Evolutionary conservation across 2,797 vertebrate species (phyloP), one percentile per base, ranked within the genome.

Genomic region (Chelmon rostratus): DNA sequence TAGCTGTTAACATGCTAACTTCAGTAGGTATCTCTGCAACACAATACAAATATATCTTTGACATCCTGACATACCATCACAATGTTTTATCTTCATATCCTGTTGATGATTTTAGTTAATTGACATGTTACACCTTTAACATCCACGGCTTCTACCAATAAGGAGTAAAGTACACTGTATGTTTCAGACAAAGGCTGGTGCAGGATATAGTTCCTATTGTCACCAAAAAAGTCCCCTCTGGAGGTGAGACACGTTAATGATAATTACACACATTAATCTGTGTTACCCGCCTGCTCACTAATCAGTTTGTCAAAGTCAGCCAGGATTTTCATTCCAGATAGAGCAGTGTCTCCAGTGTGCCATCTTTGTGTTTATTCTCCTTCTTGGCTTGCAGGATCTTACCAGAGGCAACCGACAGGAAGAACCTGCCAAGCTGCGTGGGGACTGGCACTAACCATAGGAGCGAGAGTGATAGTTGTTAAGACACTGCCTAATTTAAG

Each of bases 241-340:
- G 85, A 93, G 85, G 88, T 92, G 84, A 88, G 86, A 87, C 83
- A 78, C 76, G 73, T 80, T 88, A 86, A 81, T 81, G 79, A 88
- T 94, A 94, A 94, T 94, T 94, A 94, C 84, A 91, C 83, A 91
- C 91, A 94, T 94, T 95, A 93, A 94, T 95, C 91, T 81, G 81
- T 91, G 88, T 93, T 94, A 88, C 88, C 85, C 57, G 75, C 90
- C 92, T 90, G 88, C 76, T 94, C 87, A 70, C 90, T 94, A 92
- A 94, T 95, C 91, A 89, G 86, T 95, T 94, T 89, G 92, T 93
- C 93, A 94, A 92, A 94, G 91, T 92, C 92, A 89, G 90, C 89
- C 93, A 93, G 91, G 91, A 84, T 91, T 88, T 78, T 59, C 64
- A 76, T 88, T 86, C 86, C 84, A 81, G 76, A 88, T 88, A 78